Base-by-base conservation (phyloP, 2,797 vertebrate species). In the Anniella stebbinsi region DNA sequence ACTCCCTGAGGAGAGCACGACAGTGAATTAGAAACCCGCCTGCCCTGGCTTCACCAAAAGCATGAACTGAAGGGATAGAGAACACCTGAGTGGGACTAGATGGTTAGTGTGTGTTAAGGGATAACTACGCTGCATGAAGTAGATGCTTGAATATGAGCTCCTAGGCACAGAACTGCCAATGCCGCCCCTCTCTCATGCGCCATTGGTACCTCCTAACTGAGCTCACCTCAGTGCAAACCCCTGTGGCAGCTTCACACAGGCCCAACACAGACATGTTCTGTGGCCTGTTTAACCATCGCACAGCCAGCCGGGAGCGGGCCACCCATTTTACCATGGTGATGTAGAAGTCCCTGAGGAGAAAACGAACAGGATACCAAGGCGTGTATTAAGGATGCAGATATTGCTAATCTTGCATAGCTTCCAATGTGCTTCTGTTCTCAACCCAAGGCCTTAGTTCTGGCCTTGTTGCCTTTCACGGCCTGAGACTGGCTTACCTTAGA, bases 251-350 rank as follows among this genome's bases (percentile, higher is more conserved):
- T 95, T 98, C 98, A 28, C 98, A 98, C 88, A 98, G 96, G 25
- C 97, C 98, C 70, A 98, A 95, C 87, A 98, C 93, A 10, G 98
- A 98, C 90, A 98, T 96, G 96, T 98, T 98, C 96, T 98, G 98
- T 36, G 97, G 95, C 1, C 98, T 97, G 92, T 98, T 98, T 84
- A 98, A 94, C 98, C 98, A 98, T 41, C 97, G 97, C 80, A 98
- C 97, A 0, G 97, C 97, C 6, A 98, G 96, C 23, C 97, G 97
- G 6, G 98, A 98, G 94, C 96, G 98, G 91, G 97, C 97, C 94
- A 98, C 97, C 98, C 98, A 98, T 45, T 94, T 97, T 93, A 98
- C 98, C 97, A 98, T 97, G 88, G 97, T 98, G 94, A 98, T 97
- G 95, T 98, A 98, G 93, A 97, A 97, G 80, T 98, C 98, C 95